Base-by-base conservation (phyloP, 2,113 vertebrate species). In the Oreocharis arfaki region DNA sequence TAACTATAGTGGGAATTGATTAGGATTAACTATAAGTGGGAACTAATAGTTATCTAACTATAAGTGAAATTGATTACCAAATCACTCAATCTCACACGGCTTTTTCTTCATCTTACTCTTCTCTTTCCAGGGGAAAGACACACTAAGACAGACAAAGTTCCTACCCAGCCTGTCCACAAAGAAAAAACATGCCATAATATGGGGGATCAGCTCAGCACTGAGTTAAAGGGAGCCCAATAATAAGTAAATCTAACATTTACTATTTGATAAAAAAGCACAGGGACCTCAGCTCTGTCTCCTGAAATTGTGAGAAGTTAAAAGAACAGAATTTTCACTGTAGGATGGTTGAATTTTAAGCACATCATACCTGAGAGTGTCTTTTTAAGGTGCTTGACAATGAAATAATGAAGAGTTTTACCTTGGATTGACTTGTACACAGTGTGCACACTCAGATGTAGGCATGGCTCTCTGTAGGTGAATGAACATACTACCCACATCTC, bases 371-470 rank as follows among this genome's bases (percentile, higher is more conserved):
- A 64, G 4, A 47, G 53, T 19, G 37, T 1, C n/a, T 32, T 46
- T 75, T 82, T 16, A 53, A 33, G 26, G 10, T 64, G 4, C 11
- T 60, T 64, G 32, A n/a, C 60, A 56, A 81, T 15, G 28, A 73
- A 76, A 55, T 46, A 73, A 55, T 21, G 41, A 70, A 68, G 10
- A 20, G 15, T 65, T 79, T 73, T 88, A 57, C 32, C 42, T 32
- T 3, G 67, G 57, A 17, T 4, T 52, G 41, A 37, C 37, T 69
- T 68, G 55, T 23, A 69, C 28, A 52, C 67, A 61, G 5, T 8
- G 30, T 28, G 20, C 63, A 52, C 0, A 1, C 70, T 71, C 49
- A 61, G 46, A 52, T 0, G 1, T 7, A 52, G 7, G 16, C 6
- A 1, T 4, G 3, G 33, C 18, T 65, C 23, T 53, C 82, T 55